Conservation (phyloP, 1,140 invertebrate species). For the Apis florea region DNA sequence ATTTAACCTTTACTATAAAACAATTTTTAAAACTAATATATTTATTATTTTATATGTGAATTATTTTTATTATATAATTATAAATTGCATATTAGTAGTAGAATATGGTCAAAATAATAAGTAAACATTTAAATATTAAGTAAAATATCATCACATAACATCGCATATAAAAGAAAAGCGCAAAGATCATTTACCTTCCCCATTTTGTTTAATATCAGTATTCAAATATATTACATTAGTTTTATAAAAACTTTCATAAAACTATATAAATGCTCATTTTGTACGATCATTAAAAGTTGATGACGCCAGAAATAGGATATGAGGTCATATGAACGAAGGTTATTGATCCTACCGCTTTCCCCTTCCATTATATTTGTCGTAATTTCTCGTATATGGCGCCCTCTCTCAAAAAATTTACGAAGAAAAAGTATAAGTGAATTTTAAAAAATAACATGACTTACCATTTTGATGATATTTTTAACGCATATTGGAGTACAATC, state of each 20-base stretch:
- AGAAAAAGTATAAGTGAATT: constrained; percentile 25
- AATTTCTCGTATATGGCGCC: constrained; percentile 55
- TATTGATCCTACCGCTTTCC: constrained; percentile 56
- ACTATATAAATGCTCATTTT: not conserved
- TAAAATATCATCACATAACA: not conserved
- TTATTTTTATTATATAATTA: not conserved
- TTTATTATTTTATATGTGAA: not conserved
- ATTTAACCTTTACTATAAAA: constrained; percentile 1
- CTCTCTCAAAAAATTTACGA: constrained; percentile 51
- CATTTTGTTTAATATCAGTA: constrained; percentile 20
- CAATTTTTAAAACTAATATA: not conserved
- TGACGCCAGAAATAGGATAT: constrained; percentile 51
- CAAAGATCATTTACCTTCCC: constrained; percentile 40
- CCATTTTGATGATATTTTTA: constrained; percentile 60
- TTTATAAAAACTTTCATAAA: constrained; percentile 4
- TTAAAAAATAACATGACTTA: constrained; percentile 47
- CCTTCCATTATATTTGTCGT: not conserved
- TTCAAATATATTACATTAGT: not conserved
- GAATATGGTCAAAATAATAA: not conserved
- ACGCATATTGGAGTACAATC: constrained; percentile 46
- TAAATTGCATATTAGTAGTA: not conserved
- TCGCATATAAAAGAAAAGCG: not conserved
- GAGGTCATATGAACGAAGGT: constrained; percentile 56
- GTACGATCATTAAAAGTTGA: constrained; percentile 3
- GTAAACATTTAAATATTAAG: not conserved